Base-by-base conservation (phyloP, 2,797 vertebrate genomes). In the Melanotaenia maccullochi region DNA sequence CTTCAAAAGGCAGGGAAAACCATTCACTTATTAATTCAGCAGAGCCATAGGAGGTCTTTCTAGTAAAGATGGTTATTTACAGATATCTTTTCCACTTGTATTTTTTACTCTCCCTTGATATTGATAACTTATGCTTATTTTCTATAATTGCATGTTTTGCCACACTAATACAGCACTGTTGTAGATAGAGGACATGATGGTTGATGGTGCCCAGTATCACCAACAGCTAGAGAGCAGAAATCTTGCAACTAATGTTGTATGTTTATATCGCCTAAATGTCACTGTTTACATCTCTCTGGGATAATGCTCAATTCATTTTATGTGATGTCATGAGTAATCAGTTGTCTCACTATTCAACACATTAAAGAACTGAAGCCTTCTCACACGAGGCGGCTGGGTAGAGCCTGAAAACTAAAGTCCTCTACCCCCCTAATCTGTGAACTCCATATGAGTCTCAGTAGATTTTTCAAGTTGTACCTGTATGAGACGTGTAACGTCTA, bases 111-210 rank as follows among this genome's bases (percentile, higher is more conserved):
- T 92, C 85, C 89, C 89, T 89, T 86, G 84, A 85, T 89, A 92
- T 88, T 88, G 87, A 89, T 89, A 91, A 92, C 85, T 87, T 92
- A 88, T 90, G 89, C 87, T 90, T 93, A 91, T 92, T 92, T 93
- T 92, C 89, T 92, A 90, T 91, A 91, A 90, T 86, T 76, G 92
- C 93, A 93, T 94, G 93, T 93, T 91, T 92, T 91, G 88, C 87
- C 91, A 92, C 93, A 92, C 91, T 92, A 92, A 92, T 92, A 90
- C 90, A 92, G 86, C 92, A 91, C 88, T 92, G 89, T 92, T 91
- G 84, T 92, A 89, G 91, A 89, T 90, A 88, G 87, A 87, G 88
- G 89, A 90, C 83, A 87, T 85, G 88, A 75, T 86, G 83, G 89
- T 87, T 83, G 84, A 83, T 75, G 85, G 87, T 86, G 83, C 74